Percentiles rank a stretch among this genome's conserved stretches.
These are phyloP conservation scores for Camponotus pennsylvanicus DNA, from an alignment of 1,140 invertebrate genomes.

Conservation along the genomic window DNA sequence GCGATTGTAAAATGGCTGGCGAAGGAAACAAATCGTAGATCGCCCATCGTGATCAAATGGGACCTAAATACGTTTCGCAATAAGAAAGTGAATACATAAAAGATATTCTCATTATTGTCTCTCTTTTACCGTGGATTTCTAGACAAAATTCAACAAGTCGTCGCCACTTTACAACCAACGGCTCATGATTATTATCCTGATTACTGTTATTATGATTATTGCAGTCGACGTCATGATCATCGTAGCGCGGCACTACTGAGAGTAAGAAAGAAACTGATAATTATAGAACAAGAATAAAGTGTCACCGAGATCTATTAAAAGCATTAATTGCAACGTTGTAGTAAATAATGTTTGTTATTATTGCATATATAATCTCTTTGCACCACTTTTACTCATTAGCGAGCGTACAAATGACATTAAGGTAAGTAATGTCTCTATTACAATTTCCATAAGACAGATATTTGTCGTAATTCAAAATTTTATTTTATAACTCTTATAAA, in stretches of 20 bases:
- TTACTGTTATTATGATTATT: constrained; percentile 59
- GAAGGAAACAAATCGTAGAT: not conserved
- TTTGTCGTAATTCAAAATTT: not conserved
- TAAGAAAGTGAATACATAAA: not conserved
- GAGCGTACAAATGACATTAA: not conserved
- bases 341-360: constrained; percentile 31
- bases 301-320: constrained; percentile 68
- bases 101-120: not conserved
- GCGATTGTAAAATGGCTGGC: constrained; percentile 49
- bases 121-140: not conserved
- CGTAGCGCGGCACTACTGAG: constrained; percentile 68
- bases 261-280: constrained; percentile 61
- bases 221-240: constrained; percentile 51
- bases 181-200: constrained; percentile 43
- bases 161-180: constrained; percentile 67
- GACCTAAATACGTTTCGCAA: not conserved
- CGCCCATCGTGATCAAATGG: not conserved
- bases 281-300: constrained; percentile 57
- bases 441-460: not conserved
- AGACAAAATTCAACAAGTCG: constrained; percentile 49
- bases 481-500: too few relatives aligned
- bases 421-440: constrained; percentile 5
- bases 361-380: constrained; percentile 30
- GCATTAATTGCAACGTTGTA: constrained; percentile 68
- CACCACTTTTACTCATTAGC: not conserved